Percentiles rank a stretch among this genome's conserved stretches.
Evolutionary conservation across 2,113 vertebrate genomes (phyloP).

Genomic region (Chloebia gouldiae): DNA sequence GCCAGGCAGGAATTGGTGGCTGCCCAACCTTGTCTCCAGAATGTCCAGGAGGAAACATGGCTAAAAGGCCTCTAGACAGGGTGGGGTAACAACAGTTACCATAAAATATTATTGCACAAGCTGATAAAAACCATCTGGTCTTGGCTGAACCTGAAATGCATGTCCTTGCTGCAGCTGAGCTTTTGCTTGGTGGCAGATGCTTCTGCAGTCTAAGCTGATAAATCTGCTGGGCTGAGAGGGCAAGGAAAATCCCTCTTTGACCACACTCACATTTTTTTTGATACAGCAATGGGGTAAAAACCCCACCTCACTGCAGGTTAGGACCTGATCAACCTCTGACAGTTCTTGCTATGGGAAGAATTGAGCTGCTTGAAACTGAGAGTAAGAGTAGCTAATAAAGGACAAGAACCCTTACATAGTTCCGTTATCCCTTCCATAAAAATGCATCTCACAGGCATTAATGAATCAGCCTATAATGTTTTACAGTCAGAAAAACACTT

Average conservation of each 20-base stretch:
- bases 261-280: not conserved
- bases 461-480: not conserved
- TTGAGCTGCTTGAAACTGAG: not conserved
- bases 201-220: not conserved
- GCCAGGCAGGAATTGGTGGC: not conserved
- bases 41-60: not conserved
- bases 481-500: not conserved
- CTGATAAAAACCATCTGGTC: not conserved
- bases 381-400: not conserved
- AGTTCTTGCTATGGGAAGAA: not conserved
- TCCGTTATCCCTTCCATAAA: not conserved
- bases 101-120: constrained; percentile 38
- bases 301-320: not conserved
- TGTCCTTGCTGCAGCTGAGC: not conserved
- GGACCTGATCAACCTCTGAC: not conserved
- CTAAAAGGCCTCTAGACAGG: not conserved
- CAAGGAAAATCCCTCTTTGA: not conserved
- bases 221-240: not conserved
- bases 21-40: not conserved
- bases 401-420: not conserved
- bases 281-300: not conserved
- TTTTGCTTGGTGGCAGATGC: not conserved
- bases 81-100: not conserved
- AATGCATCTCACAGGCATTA: not conserved
- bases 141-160: not conserved